Evolutionary conservation across 2,888 invertebrate genomes (phyloP).

Genomic region (Sinohyriopsis cumingii): DNA sequence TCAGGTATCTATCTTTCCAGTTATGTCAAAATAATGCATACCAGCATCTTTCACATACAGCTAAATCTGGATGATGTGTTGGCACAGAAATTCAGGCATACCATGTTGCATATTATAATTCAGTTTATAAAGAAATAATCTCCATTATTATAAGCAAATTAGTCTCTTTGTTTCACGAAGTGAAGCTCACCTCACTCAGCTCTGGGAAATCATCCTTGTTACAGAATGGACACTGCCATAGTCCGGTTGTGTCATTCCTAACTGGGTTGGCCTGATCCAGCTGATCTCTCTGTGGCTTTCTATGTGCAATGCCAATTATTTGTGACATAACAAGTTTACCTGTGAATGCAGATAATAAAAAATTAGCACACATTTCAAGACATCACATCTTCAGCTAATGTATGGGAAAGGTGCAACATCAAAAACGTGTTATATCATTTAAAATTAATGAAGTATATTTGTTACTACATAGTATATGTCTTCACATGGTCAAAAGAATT

Average conservation of each 20-base stretch:
- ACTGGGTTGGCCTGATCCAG: slow-evolving; percentile 96
- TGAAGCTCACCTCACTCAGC: slow-evolving; percentile 82
- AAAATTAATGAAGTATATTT: too few relatives aligned
- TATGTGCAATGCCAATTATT: slow-evolving; percentile 83
- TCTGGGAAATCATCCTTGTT: slow-evolving; percentile 96
- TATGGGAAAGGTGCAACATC: too few relatives aligned
- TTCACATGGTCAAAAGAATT: too few relatives aligned
- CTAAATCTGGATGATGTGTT: too few relatives aligned
- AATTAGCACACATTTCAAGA: neutral
- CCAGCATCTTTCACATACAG: too few relatives aligned
- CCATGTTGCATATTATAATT: too few relatives aligned
- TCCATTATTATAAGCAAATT: neutral
- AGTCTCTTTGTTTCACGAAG: neutral
- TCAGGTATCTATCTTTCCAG: too few relatives aligned
- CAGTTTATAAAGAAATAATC: neutral
- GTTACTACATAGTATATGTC: too few relatives aligned
- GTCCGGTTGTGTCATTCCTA: slow-evolving; percentile 91
- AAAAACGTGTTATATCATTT: too few relatives aligned
- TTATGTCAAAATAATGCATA: too few relatives aligned
- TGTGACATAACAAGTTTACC: slow-evolving; percentile 78
- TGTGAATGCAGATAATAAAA: slow-evolving; percentile 31
- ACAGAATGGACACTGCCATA: slow-evolving; percentile 99
- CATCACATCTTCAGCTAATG: too few relatives aligned
- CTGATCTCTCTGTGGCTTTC: slow-evolving; percentile 93
- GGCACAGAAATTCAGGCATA: too few relatives aligned